A percentile compares a stretch with the other conserved stretches of the same genome.
Conservation (phyloP, 2,888 invertebrate species). For the Schizotus pectinicornis region DNA sequence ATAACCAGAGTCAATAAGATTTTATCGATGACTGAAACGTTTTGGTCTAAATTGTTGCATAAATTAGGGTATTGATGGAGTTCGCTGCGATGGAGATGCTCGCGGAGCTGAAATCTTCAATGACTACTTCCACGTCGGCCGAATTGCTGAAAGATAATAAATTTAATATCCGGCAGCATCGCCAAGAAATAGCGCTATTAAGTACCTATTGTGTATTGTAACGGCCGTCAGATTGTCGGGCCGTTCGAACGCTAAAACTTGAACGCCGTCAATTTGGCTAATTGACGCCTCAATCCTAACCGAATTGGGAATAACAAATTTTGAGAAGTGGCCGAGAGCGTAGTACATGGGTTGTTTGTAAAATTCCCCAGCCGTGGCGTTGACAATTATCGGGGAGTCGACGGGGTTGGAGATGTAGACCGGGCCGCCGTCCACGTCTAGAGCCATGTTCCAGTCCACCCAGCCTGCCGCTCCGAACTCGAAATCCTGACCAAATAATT, state of each 20-base stretch:
- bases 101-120: background rate
- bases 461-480: conserved; percentile 79
- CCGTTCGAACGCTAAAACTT: conserved; percentile 59
- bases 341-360: conserved; percentile 89
- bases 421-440: conserved; percentile 77
- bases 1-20: too few species aligned
- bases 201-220: conserved; percentile 58
- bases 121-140: background rate
- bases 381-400: conserved; percentile 76
- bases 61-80: conserved; percentile 2
- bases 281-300: conserved; percentile 47
- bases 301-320: conserved; percentile 69
- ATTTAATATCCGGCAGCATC: too few species aligned
- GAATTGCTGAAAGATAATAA: background rate
- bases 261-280: conserved; percentile 36
- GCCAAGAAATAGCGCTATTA: background rate
- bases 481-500: conserved; percentile 64
- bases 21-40: too few species aligned
- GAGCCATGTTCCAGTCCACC: conserved; percentile 87
- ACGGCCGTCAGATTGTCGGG: conserved; percentile 59
- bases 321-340: conserved; percentile 75
- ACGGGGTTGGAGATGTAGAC: conserved; percentile 77
- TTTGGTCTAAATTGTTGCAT: background rate
- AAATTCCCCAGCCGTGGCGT: conserved; percentile 68
- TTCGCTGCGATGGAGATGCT: background rate